Conservation (phyloP, 2,797 vertebrate genomes). For the Hirundo rustica region DNA sequence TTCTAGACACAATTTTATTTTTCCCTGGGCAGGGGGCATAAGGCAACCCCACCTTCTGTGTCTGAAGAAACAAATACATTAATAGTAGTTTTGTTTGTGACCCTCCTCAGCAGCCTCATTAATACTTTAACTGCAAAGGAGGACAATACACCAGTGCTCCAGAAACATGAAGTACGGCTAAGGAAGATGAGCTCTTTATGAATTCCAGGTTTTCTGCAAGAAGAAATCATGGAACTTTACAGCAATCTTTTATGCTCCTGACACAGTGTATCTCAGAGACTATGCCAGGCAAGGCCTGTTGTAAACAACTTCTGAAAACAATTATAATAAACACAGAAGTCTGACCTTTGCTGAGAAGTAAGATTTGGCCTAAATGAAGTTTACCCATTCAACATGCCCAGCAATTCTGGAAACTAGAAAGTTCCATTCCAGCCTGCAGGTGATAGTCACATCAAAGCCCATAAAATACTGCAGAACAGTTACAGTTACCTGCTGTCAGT, state of each 20-base stretch:
- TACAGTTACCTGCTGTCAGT: background rate
- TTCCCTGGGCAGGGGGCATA: background rate
- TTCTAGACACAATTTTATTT: background rate
- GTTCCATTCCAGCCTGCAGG: background rate
- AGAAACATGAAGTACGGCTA: background rate
- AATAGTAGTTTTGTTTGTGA: background rate
- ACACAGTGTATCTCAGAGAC: background rate
- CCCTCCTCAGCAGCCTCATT: background rate
- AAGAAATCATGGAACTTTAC: background rate
- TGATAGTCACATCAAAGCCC: background rate
- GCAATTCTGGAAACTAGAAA: background rate
- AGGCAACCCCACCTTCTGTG: background rate
- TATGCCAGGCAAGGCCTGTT: background rate
- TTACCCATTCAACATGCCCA: background rate
- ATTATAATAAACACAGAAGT: background rate
- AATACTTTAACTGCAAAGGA: background rate
- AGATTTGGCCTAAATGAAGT: background rate
- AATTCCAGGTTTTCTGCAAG: background rate
- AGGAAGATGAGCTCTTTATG: background rate
- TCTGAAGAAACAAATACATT: background rate
- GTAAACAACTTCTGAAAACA: background rate
- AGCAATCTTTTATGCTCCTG: background rate
- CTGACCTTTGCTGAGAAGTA: background rate
- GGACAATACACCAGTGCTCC: background rate
- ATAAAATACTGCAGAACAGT: background rate